Conservation (phyloP, 2,888 invertebrate genomes). For the Perdita meconis region DNA sequence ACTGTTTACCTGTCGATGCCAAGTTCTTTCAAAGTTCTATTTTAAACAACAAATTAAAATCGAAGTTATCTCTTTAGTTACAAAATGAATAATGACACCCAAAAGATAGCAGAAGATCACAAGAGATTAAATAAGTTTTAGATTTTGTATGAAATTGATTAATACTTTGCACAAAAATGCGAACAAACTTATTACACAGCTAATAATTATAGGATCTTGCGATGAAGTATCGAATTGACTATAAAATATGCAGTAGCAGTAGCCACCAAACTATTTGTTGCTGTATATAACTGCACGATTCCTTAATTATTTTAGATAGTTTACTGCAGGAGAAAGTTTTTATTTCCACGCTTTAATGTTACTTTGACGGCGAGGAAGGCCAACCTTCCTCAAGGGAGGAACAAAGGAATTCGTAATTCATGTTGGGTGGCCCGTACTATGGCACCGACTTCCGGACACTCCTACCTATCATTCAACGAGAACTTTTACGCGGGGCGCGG, state of each 20-base stretch:
- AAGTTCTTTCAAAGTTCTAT: neutral
- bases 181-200: no score
- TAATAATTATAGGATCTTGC: no score
- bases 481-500: constrained; percentile 57
- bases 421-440: constrained; percentile 46
- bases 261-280: no score
- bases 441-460: constrained; percentile 60
- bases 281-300: no score
- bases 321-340: constrained; percentile 28
- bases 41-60: neutral
- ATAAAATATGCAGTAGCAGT: no score
- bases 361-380: constrained; percentile 38
- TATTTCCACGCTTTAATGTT: constrained; percentile 39
- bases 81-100: no score
- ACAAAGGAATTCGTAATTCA: constrained; percentile 68
- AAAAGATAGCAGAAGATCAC: no score
- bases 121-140: no score
- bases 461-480: constrained; percentile 65
- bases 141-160: no score
- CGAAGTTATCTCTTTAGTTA: neutral
- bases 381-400: constrained; percentile 47
- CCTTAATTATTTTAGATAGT: neutral
- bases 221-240: no score
- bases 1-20: neutral
- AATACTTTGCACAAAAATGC: no score